Conservation (phyloP, 2,888 invertebrate species). For the Synanthedon myopaeformis region DNA sequence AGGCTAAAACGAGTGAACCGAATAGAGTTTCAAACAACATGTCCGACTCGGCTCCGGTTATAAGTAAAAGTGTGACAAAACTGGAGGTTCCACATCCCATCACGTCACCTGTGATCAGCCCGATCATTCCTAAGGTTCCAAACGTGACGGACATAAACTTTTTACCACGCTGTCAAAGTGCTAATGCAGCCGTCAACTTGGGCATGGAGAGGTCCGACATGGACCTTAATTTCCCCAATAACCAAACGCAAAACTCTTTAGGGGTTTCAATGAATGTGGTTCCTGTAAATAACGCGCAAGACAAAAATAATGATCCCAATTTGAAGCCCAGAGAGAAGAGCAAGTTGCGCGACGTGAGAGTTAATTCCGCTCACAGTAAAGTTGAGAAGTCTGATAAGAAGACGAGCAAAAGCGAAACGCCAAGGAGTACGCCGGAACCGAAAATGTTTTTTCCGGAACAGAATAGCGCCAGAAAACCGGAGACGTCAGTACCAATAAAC, state of each 20-base stretch:
- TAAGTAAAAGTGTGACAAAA: slow-evolving; percentile 51
- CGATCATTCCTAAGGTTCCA: slow-evolving; percentile 57
- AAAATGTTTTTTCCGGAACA: slow-evolving; percentile 64
- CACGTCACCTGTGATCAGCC: slow-evolving; percentile 59
- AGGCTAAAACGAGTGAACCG: slow-evolving; percentile 41
- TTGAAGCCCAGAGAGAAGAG: slow-evolving; percentile 56
- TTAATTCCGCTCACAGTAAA: slow-evolving; percentile 63
- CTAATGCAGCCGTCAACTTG: slow-evolving; percentile 50
- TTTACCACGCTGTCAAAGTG: slow-evolving; percentile 61
- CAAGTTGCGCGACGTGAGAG: slow-evolving; percentile 56
- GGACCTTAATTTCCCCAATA: slow-evolving; percentile 38
- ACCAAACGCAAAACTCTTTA: slow-evolving; percentile 36
- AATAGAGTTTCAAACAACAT: slow-evolving; percentile 35
- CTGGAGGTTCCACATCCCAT: slow-evolving; percentile 63
- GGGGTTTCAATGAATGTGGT: slow-evolving; percentile 45
- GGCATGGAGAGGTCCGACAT: slow-evolving; percentile 51
- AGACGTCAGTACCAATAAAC: slow-evolving; percentile 60
- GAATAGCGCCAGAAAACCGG: slow-evolving; percentile 44
- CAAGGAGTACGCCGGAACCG: slow-evolving; percentile 53
- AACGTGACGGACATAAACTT: slow-evolving; percentile 52
- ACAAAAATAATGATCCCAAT: slow-evolving; percentile 47
- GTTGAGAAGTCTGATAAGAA: slow-evolving; percentile 58
- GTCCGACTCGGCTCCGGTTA: slow-evolving; percentile 37
- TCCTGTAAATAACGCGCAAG: slow-evolving; percentile 30
- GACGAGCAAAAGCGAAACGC: slow-evolving; percentile 42